Base-by-base conservation (phyloP, 2,113 vertebrate species). In the Falcunculus frontatus region DNA sequence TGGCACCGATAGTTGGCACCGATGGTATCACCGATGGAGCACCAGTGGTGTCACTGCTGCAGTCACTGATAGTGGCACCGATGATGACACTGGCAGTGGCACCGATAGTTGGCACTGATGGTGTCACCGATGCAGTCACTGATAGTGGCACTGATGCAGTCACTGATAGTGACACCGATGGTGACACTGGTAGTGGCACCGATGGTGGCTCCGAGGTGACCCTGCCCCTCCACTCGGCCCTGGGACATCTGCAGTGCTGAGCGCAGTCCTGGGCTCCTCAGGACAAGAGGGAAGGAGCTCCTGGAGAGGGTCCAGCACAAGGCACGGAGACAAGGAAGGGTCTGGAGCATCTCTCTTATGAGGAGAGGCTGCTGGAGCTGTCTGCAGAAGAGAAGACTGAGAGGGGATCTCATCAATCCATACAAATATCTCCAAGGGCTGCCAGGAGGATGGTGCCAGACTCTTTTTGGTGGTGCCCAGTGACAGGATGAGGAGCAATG, bases 131-230 rank as follows among this genome's bases (percentile, higher is more conserved):
- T 41, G 41, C 11, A 41, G 46, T n/a, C 50, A 46, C 7, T 1
- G 39, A 1, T 3, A 10, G 25, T 49, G 64, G 3, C 42, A 47
- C 52, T 6, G 6, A 5, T 6, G 27, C 3, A 5, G 46, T 4
- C 46, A 30, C 12, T 13, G 32, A 5, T 1, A 3, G 20, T 13
- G 20, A 12, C 32, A 42, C 35, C 7, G 10, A 3, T 5, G 20
- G 67, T 27, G 72, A n/a, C n/a, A n/a, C n/a, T 13, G 32, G 6
- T 1, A 3, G 20, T 13, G 20, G 16, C 32, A 42, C 35, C 7
- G 10, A 3, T 5, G 20, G 67, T 27, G 72, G 16, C 53, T 8
- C 53, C 21, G 22, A 12, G 63, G 55, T 3, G 63, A 12, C 13
- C 37, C 55, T 29, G 47, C 33, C 73, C 17, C 22, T 68, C 13